Conservation (phyloP, 2,113 vertebrate genomes). For the Caretta caretta region DNA sequence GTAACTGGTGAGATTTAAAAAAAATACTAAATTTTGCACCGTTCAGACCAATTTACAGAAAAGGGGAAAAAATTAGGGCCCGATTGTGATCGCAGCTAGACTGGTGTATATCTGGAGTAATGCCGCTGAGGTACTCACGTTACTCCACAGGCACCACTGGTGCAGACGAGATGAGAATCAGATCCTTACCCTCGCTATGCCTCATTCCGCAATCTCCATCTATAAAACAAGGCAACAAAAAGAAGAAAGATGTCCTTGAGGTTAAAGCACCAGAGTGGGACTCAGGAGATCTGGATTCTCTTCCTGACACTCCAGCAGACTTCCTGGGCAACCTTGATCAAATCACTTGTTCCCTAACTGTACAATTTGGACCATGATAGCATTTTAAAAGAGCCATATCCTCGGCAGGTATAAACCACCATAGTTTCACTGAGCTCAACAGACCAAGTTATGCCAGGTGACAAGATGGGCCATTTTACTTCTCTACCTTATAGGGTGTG, state of each 20-base stretch:
- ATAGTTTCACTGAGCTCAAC: neutral
- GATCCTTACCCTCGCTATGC: neutral
- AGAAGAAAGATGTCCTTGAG: neutral
- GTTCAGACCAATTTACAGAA: neutral
- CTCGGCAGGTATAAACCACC: neutral
- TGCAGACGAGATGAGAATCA: neutral
- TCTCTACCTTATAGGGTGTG: neutral
- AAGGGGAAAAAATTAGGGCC: neutral
- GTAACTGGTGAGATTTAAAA: neutral
- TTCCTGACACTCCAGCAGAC: neutral
- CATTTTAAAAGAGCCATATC: neutral
- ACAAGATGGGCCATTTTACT: neutral
- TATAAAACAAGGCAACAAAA: neutral
- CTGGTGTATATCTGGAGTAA: neutral
- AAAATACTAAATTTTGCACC: neutral
- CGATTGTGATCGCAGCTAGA: neutral
- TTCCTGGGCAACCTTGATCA: neutral
- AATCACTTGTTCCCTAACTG: neutral
- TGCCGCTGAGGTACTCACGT: neutral
- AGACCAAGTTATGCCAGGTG: neutral
- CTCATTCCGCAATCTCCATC: neutral
- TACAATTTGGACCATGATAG: accelerated
- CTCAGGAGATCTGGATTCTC: neutral
- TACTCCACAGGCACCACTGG: neutral
- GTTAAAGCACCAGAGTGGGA: neutral